These are phyloP conservation scores for Sphinx pinastri DNA, from an alignment of 2,888 invertebrate species.

Conservation along the genomic window DNA sequence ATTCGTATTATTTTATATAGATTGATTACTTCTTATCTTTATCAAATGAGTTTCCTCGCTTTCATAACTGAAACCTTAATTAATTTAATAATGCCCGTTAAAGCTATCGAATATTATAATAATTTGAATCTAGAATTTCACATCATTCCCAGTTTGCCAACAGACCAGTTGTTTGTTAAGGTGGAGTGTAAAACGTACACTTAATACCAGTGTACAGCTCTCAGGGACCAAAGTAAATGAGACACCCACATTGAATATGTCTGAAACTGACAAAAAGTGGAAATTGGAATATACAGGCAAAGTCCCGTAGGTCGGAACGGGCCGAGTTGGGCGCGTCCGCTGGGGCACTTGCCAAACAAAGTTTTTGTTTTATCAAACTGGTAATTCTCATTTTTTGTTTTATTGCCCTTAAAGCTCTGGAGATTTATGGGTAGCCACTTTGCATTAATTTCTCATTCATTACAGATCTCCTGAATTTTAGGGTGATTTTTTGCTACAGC, in stretches of 20 bases:
- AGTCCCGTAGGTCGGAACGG: constrained; percentile 44
- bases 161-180: too few relatives aligned
- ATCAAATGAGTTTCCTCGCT: too few relatives aligned
- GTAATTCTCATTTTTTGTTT: constrained; percentile 80
- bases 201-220: constrained; percentile 22
- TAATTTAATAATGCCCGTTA: too few relatives aligned
- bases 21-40: too few relatives aligned
- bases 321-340: constrained; percentile 57
- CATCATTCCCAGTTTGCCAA: background rate
- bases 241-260: constrained; percentile 23
- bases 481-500: constrained; percentile 57
- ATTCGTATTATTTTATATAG: too few relatives aligned
- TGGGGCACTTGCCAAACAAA: constrained; percentile 74
- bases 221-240: constrained; percentile 38
- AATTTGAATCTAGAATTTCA: too few relatives aligned
- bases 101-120: too few relatives aligned
- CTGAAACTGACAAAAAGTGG: constrained; percentile 49
- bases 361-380: constrained; percentile 80
- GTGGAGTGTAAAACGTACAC: background rate
- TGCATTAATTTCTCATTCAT: constrained; percentile 81
- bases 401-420: constrained; percentile 71
- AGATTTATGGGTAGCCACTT: constrained; percentile 79
- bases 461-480: constrained; percentile 71
- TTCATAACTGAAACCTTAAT: too few relatives aligned
- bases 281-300: constrained; percentile 60